Conservation (phyloP, 2,113 vertebrate genomes). For the Gymnobelideus leadbeateri region DNA sequence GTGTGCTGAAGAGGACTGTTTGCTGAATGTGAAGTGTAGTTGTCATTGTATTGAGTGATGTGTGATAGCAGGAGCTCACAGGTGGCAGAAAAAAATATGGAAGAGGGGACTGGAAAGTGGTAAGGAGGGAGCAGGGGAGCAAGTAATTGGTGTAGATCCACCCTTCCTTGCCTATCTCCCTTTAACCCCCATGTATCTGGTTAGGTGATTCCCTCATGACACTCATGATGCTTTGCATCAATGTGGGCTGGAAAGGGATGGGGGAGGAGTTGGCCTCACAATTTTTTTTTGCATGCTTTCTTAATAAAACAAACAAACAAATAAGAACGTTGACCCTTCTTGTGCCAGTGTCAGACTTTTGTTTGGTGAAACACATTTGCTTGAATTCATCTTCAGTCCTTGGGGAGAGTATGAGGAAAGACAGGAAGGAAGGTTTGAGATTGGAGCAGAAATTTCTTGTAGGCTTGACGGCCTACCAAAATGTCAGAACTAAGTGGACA, state of each 20-base stretch:
- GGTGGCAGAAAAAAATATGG: conserved; percentile 51
- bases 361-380: conserved; percentile 6
- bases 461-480: conserved; percentile 16
- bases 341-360: conserved; percentile 68
- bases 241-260: conserved; percentile 76
- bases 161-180: conserved; percentile 60
- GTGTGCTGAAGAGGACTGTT: conserved; percentile 5
- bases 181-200: conserved; percentile 65
- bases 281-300: conserved; percentile 91
- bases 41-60: conserved; percentile 65
- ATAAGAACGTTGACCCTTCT: conserved; percentile 82
- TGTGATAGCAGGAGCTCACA: conserved; percentile 64
- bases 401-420: neutral
- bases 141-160: conserved; percentile 44
- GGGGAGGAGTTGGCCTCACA: conserved; percentile 83
- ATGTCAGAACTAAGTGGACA: conserved; percentile 1
- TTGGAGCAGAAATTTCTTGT: neutral
- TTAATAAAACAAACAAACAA: conserved; percentile 86
- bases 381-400: neutral
- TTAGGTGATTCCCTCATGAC: conserved; percentile 67
- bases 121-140: conserved; percentile 40
- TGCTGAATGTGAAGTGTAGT: conserved; percentile 59
- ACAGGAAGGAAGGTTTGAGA: neutral
- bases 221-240: conserved; percentile 73
- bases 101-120: conserved; percentile 18